Evolutionary conservation across 2,888 invertebrate species (phyloP).

Genomic region (Noctua janthe): DNA sequence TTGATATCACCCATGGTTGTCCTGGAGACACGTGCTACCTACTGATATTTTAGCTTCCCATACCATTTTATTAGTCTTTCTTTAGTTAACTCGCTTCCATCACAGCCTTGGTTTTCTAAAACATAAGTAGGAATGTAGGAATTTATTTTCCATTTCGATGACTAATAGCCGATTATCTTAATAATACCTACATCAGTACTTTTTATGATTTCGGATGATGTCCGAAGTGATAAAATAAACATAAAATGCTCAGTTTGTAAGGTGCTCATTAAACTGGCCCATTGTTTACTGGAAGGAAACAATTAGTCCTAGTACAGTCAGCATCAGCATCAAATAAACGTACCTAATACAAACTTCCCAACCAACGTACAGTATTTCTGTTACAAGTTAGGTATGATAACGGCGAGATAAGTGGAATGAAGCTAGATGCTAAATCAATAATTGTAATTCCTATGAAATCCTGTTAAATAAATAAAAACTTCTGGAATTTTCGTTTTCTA

Average conservation of each 20-base stretch:
- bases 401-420: background rate
- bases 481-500: background rate
- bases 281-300: constrained; percentile 37
- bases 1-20: background rate
- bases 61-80: background rate
- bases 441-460: background rate
- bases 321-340: background rate
- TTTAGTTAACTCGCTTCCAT: background rate
- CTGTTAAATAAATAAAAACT: background rate
- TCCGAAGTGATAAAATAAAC: constrained; percentile 25
- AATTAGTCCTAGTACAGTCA: constrained; percentile 25
- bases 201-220: constrained; percentile 14
- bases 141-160: background rate
- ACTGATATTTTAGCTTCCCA: background rate
- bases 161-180: constrained; percentile 5
- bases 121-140: background rate
- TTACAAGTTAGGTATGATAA: background rate
- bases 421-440: too few relatives aligned
- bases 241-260: background rate
- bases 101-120: background rate
- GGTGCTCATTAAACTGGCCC: background rate
- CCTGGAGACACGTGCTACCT: background rate
- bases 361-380: background rate
- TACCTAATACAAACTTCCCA: background rate
- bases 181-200: background rate